Percentiles rank a stretch among this genome's conserved stretches.
Conservation (phyloP, 2,797 vertebrate genomes). For the Rhinella marina region DNA sequence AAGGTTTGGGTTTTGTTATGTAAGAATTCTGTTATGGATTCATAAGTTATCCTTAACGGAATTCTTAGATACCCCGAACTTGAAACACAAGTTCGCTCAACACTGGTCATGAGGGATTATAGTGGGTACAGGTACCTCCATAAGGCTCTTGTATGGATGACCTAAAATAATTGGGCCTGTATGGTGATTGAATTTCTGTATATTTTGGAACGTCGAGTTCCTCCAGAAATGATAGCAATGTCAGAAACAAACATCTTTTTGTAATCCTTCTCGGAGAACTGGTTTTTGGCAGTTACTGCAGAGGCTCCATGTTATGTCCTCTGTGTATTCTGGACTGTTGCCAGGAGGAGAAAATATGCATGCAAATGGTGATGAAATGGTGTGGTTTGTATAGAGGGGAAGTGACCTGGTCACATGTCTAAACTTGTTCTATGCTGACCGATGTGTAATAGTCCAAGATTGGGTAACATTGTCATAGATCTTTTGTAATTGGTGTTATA, state of each 20-base stretch:
- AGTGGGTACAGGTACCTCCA: background rate
- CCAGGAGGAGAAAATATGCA: background rate
- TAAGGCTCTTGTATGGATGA: background rate
- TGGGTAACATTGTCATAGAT: background rate
- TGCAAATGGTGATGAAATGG: no score
- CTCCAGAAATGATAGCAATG: background rate
- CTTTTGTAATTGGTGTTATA: background rate
- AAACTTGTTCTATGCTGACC: background rate
- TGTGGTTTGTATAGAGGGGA: background rate
- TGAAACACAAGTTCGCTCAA: no score
- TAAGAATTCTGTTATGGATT: no score
- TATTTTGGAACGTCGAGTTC: background rate
- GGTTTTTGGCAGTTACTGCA: background rate
- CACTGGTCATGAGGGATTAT: no score
- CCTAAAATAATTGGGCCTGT: background rate
- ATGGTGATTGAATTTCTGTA: background rate
- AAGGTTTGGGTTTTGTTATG: no score
- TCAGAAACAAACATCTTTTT: background rate
- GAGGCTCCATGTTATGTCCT: background rate
- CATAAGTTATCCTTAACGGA: no score
- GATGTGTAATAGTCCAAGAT: background rate
- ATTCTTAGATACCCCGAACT: no score
- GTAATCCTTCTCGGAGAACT: background rate
- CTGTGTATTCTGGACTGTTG: background rate
- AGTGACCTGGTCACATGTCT: background rate